Percentiles rank a stretch among this genome's conserved stretches.
Conservation (phyloP, 2,113 vertebrate genomes). For the Sterna hirundo region DNA sequence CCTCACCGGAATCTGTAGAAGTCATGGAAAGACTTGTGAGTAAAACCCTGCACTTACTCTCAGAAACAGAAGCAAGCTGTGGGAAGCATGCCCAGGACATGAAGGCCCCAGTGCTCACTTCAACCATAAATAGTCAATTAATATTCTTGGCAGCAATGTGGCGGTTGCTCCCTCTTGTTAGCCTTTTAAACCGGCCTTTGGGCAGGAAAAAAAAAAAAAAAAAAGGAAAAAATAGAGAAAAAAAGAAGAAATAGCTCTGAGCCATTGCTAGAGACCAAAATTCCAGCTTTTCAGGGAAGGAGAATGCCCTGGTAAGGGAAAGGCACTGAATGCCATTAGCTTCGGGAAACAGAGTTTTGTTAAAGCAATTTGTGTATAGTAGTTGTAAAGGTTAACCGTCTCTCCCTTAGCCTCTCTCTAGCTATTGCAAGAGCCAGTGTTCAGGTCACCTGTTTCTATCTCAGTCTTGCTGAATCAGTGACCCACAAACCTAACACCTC, state of each 20-base stretch:
- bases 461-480: constrained; percentile 6
- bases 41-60: neutral
- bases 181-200: neutral
- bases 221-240: too few species aligned
- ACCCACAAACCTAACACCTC: neutral
- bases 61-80: neutral
- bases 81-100: neutral
- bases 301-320: neutral
- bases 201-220: neutral
- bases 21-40: neutral
- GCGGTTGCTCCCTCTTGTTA: neutral
- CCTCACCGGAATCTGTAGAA: neutral
- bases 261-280: neutral
- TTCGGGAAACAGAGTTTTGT: neutral
- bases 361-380: neutral
- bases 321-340: neutral
- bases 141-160: neutral
- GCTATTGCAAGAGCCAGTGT: neutral
- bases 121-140: neutral
- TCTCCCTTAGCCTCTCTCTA: neutral
- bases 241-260: neutral
- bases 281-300: neutral
- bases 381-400: neutral
- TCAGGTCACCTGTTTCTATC: neutral
- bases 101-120: neutral